Percentiles rank a stretch among this genome's conserved stretches.
Evolutionary conservation across 2,113 vertebrate species (phyloP).

Genomic region (Ctenomys sociabilis): DNA sequence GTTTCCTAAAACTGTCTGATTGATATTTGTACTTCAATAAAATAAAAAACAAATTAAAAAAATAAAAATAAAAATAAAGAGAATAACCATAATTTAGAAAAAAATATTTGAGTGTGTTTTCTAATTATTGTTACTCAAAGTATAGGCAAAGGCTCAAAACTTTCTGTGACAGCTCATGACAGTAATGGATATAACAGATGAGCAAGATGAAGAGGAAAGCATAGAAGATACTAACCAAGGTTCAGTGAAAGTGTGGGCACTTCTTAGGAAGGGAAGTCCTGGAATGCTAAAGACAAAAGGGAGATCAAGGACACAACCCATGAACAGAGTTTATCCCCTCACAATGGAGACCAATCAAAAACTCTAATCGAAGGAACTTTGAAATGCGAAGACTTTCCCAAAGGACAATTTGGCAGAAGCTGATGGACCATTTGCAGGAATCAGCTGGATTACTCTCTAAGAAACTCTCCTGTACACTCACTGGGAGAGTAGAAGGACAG

Average conservation of each 20-base stretch:
- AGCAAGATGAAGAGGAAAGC: background rate
- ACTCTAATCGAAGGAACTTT: background rate
- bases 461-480: background rate
- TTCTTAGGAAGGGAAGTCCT: background rate
- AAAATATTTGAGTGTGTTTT: background rate
- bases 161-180: background rate
- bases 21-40: no score
- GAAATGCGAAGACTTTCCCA: background rate
- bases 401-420: background rate
- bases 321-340: background rate
- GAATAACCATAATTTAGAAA: background rate
- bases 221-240: background rate
- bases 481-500: rapidly evolving
- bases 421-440: background rate
- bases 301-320: background rate
- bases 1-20: no score
- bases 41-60: no score
- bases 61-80: no score
- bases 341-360: background rate
- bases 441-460: background rate
- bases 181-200: background rate
- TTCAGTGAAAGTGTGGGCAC: no score
- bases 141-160: no score
- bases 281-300: background rate
- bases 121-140: background rate